phyloP scores from a whole-genome alignment of 37 sponge, comb jelly and placozoan species.

The Dysidea cf. avara region DNA sequence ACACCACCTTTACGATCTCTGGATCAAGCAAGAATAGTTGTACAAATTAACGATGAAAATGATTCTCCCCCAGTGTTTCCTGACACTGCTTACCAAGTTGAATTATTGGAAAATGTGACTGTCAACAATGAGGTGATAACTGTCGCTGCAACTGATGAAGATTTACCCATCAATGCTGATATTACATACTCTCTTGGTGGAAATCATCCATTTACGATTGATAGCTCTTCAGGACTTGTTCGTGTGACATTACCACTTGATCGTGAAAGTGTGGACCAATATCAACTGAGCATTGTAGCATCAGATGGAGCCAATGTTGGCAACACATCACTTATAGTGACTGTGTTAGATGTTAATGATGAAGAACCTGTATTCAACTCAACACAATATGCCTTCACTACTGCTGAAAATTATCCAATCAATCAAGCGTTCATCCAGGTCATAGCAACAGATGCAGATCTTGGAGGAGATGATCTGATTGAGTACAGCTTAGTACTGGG shows the following conservation, averaged over 20 bases:
- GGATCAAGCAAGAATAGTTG: neutral
- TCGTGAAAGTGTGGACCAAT: slow-evolving; percentile 4
- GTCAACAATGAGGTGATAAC: slow-evolving; percentile 3
- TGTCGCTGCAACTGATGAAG: slow-evolving; percentile 8
- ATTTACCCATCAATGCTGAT: neutral
- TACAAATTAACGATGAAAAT: slow-evolving; percentile 56
- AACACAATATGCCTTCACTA: neutral
- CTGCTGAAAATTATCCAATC: slow-evolving; percentile 48
- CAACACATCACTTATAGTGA: slow-evolving; percentile 10
- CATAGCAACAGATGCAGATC: slow-evolving; percentile 59
- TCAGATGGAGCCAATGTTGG: slow-evolving; percentile 4
- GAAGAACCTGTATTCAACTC: slow-evolving; percentile 19
- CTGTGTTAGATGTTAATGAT: slow-evolving; percentile 55
- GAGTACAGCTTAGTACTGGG: slow-evolving; percentile 22
- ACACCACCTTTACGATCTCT: neutral
- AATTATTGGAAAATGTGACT: slow-evolving; percentile 18
- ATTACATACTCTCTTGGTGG: slow-evolving; percentile 22
- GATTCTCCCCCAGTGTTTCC: slow-evolving; percentile 54
- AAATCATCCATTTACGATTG: slow-evolving; percentile 5
- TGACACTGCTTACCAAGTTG: neutral
- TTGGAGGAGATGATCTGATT: slow-evolving; percentile 32
- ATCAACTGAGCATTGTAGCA: slow-evolving; percentile 18
- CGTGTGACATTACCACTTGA: slow-evolving; percentile 1
- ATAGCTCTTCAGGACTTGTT: slow-evolving; percentile 13
- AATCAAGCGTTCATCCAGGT: slow-evolving; percentile 24